These are phyloP conservation scores for Myotis vivesi DNA, from an alignment of 2,797 vertebrate genomes.

Conservation along the genomic window DNA sequence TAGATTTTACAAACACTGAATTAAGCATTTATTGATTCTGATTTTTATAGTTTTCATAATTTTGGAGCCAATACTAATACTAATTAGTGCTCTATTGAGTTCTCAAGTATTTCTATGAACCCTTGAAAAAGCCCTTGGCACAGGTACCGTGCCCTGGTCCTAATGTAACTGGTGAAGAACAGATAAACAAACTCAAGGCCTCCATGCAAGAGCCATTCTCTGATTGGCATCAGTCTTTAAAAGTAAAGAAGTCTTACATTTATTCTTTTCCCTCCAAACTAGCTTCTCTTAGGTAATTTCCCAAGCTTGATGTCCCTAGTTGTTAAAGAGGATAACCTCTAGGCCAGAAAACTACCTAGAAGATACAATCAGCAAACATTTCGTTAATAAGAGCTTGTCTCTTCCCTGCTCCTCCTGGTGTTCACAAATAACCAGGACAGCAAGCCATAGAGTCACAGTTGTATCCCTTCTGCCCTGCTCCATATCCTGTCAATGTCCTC, in stretches of 20 bases:
- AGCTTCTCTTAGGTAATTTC: background rate
- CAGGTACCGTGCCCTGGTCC: background rate
- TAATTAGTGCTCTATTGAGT: background rate
- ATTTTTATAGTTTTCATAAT: background rate
- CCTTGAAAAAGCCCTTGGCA: background rate
- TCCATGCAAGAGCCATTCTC: background rate
- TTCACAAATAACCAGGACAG: background rate
- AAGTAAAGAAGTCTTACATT: background rate
- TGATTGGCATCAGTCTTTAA: background rate
- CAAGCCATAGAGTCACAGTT: background rate
- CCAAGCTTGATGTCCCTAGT: background rate
- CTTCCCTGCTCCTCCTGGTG: background rate
- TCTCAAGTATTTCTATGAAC: background rate
- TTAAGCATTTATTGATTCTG: background rate
- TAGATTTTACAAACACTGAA: background rate
- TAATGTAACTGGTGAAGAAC: background rate
- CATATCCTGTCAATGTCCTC: background rate
- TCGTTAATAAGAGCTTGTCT: background rate
- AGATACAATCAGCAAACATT: background rate
- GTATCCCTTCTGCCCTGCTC: background rate
- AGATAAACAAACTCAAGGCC: background rate
- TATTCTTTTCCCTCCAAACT: background rate
- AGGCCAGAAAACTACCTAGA: background rate
- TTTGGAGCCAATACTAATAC: background rate
- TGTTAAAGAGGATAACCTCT: background rate